These are phyloP conservation scores for Telenomus remus DNA, from an alignment of 1,140 invertebrate species.

Conservation along the genomic window DNA sequence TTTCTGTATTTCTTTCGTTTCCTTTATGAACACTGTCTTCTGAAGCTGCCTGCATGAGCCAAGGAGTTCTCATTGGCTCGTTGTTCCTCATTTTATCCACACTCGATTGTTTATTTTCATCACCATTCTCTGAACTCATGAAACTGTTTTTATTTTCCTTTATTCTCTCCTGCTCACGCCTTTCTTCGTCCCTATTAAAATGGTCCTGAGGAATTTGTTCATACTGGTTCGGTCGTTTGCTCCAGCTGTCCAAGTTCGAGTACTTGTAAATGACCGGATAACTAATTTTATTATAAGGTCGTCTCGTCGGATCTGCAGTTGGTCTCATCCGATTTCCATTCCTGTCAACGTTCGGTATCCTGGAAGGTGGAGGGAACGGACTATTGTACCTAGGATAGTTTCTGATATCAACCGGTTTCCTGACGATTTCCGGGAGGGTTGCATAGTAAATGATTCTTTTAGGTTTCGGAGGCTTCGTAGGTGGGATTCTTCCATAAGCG, in stretches of 20 bases:
- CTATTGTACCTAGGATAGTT: conserved; percentile 62
- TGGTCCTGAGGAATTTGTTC: conserved; percentile 33
- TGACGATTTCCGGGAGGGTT: conserved; percentile 72
- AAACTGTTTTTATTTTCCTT: conserved; percentile 58
- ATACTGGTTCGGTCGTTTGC: conserved; percentile 36
- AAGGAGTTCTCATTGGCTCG: conserved; percentile 64
- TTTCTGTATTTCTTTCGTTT: conserved; percentile 68
- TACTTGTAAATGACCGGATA: conserved; percentile 40
- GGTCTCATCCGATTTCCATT: conserved; percentile 30
- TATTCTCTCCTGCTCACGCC: conserved; percentile 44
- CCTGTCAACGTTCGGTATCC: conserved; percentile 23
- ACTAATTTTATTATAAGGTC: conserved; percentile 42
- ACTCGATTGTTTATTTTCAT: conserved; percentile 60
- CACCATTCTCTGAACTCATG: conserved; percentile 47
- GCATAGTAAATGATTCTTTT: conserved; percentile 76
- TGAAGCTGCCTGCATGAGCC: conserved; percentile 73
- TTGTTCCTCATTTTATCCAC: conserved; percentile 53
- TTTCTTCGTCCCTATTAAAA: conserved; percentile 46
- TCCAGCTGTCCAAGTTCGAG: conserved; percentile 35
- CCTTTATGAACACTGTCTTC: conserved; percentile 72
- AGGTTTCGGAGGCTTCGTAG: conserved; percentile 61
- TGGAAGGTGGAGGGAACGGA: conserved; percentile 20
- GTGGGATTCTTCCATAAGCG: conserved; percentile 61
- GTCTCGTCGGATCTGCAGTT: conserved; percentile 21
- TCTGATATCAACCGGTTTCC: conserved; percentile 69